Percentiles rank a stretch among this genome's conserved stretches.
Evolutionary conservation across 2,113 vertebrate species (phyloP).

Genomic region (Rhea pennata): DNA sequence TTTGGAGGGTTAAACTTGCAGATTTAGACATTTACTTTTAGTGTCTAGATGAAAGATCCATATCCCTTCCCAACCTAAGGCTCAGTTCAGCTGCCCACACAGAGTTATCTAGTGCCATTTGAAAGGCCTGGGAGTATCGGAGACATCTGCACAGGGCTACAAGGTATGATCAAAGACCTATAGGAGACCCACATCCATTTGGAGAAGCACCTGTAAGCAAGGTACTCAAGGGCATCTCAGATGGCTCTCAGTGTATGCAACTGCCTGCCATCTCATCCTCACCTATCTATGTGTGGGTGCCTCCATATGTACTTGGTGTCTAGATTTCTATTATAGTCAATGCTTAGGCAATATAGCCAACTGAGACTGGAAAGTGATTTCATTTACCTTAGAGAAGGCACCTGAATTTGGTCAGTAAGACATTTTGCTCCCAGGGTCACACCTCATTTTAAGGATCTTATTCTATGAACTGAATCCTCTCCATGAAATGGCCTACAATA

Average conservation of each 20-base stretch:
- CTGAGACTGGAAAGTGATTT: background rate
- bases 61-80: background rate
- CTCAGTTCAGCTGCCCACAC: background rate
- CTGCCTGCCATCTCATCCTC: background rate
- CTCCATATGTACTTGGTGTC: background rate
- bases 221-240: background rate
- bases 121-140: rapidly evolving
- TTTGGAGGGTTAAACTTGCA: background rate
- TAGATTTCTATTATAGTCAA: background rate
- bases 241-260: background rate
- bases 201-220: background rate
- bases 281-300: background rate
- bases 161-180: background rate
- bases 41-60: background rate
- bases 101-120: background rate
- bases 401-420: background rate
- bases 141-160: background rate
- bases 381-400: background rate
- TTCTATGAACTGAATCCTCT: background rate
- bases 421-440: background rate
- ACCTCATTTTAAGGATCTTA: background rate
- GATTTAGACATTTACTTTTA: background rate
- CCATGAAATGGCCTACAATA: background rate
- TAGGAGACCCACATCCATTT: background rate
- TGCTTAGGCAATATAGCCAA: background rate